Percentiles rank a stretch among this genome's conserved stretches.
Conservation (phyloP, 2,113 vertebrate genomes). For the Oryzias javanicus region DNA sequence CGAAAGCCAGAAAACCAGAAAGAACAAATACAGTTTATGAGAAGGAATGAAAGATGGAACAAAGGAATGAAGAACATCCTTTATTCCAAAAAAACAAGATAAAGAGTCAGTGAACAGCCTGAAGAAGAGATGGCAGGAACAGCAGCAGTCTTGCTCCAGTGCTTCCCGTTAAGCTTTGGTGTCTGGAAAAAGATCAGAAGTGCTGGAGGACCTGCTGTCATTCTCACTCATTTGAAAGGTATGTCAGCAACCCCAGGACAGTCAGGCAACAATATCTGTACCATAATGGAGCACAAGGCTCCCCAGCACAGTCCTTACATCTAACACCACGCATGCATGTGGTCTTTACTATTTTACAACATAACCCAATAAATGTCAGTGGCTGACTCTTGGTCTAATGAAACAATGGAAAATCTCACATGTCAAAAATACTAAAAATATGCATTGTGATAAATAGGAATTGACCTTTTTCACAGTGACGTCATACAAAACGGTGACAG, state of each 20-base stretch:
- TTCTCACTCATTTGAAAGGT: conserved; percentile 53
- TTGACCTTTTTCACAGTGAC: too few relatives aligned
- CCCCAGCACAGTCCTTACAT: not conserved
- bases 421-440: too few relatives aligned
- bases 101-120: conserved; percentile 2
- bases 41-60: not conserved
- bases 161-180: conserved; percentile 48
- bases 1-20: not conserved
- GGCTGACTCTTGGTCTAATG: too few relatives aligned
- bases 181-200: conserved; percentile 52
- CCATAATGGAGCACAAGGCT: conserved; percentile 27
- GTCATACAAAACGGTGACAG: too few relatives aligned
- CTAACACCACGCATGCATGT: not conserved
- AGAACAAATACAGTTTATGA: not conserved
- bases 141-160: conserved; percentile 33
- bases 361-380: too few relatives aligned
- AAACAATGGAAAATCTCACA: too few relatives aligned
- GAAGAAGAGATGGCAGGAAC: too few relatives aligned
- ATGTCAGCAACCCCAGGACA: conserved; percentile 46
- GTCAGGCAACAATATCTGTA: conserved; percentile 33
- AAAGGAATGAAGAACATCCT: conserved; percentile 13
- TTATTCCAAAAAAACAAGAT: conserved; percentile 8
- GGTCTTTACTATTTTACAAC: not conserved
- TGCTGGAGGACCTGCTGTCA: conserved; percentile 54
- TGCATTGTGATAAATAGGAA: too few relatives aligned